Conservation (phyloP, 2,888 invertebrate genomes). For the Sericinus montela region DNA sequence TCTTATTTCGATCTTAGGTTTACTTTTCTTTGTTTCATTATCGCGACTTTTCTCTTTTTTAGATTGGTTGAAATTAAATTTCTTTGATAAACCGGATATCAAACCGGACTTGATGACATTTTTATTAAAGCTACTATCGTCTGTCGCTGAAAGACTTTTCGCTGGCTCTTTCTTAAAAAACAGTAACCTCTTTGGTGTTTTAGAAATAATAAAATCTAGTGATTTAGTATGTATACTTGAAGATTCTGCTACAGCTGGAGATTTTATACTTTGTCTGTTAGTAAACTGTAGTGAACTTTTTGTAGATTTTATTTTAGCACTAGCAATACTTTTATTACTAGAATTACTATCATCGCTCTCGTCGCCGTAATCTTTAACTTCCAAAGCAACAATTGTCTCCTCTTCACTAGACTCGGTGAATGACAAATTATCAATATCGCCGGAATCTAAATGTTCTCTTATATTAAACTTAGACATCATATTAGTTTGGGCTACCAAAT, state of each 20-base stretch:
- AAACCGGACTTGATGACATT: constrained; percentile 44
- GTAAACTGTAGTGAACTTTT: constrained; percentile 22
- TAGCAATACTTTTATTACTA: too few species aligned
- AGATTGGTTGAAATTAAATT: constrained; percentile 58
- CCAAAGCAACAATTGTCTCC: constrained; percentile 50
- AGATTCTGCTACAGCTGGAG: constrained; percentile 4
- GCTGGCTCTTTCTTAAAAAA: constrained; percentile 23
- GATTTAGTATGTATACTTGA: constrained; percentile 4
- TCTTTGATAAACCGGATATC: constrained; percentile 59
- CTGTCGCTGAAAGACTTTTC: constrained; percentile 26
- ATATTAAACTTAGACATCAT: constrained; percentile 73
- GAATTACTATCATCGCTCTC: constrained; percentile 26
- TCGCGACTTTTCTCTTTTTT: constrained; percentile 49
- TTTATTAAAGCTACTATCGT: constrained; percentile 18
- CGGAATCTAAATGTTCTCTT: constrained; percentile 62
- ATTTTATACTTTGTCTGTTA: constrained; percentile 6
- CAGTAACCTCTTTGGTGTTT: constrained; percentile 42
- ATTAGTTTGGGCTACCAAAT: constrained; percentile 58
- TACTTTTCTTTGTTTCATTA: constrained; percentile 38
- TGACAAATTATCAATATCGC: constrained; percentile 62
- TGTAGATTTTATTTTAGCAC: constrained; percentile 18
- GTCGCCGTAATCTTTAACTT: constrained; percentile 36
- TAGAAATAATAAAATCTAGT: constrained; percentile 33
- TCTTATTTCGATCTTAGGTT: constrained; percentile 65
- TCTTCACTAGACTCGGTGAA: constrained; percentile 68